Base-by-base conservation (phyloP, 1,140 invertebrate genomes). In the Aricia agestis region DNA sequence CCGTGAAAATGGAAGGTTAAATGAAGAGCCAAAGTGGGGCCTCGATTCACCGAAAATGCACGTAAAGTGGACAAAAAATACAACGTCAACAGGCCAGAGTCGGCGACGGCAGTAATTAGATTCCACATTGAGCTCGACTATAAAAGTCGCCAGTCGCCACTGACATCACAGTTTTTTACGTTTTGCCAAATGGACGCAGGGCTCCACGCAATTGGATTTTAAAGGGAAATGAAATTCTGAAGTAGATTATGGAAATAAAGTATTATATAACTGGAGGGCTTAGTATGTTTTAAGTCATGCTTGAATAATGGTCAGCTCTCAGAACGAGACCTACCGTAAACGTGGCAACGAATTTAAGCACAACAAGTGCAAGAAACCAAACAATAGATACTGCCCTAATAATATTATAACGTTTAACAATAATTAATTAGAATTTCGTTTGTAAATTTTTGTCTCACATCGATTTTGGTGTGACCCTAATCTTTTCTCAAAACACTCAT, bases 101-200 rank as follows among this genome's bases (percentile, higher is more conserved):
- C 36, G 36, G 72, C 67, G 72, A 77, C 72, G 74, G 74, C 72
- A 76, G 78, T 79, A 81, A 81, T 79, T 81, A 81, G 76, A 79
- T 81, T 81, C 71, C 74, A 74, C 71, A 71, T 72, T 67, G 71
- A 67, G 72, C 68, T 75, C 57, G 67, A 71, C 70, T 73, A 76
- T 75, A 81, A 81, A 81, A 78, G 68, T 75, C 71, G 67, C 66
- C 71, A 78, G 68, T 75, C 71, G 67, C 66, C 71, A 65, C 59
- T 73, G 69, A 70, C 73, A 72, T 74, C 36, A 72, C 58, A 71
- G 69, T 71, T 77, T 77, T 71, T 73, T 70, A 74, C 69, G 31
- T 69, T 67, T 42, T 69, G 73, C 71, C 73, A 77, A 77, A 77
- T 77, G 73, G 67, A 72, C 72, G 71, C 69, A 74, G 71, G 72